These are phyloP conservation scores for Erythrolamprus reginae DNA, from an alignment of 2,113 vertebrate genomes.

Conservation along the genomic window DNA sequence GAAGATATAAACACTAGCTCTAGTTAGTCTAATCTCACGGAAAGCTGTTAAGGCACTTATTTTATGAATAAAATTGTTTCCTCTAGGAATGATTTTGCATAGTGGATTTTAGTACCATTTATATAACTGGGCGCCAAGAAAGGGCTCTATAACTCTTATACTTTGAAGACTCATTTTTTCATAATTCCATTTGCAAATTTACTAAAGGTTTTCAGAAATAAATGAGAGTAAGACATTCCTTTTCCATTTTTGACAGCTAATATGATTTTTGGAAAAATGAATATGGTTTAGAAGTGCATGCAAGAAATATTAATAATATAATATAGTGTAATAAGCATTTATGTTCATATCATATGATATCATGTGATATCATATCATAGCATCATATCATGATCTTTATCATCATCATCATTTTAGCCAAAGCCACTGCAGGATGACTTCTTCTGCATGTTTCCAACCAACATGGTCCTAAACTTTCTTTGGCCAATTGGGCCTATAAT, in stretches of 20 bases:
- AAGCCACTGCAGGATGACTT: neutral
- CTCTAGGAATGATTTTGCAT: constrained; percentile 41
- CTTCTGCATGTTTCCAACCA: neutral
- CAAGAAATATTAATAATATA: neutral
- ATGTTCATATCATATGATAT: neutral
- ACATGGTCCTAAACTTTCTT: neutral
- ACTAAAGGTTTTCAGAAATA: neutral
- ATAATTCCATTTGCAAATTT: neutral
- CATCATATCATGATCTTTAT: no score
- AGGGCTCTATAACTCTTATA: constrained; percentile 6
- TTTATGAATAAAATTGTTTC: constrained; percentile 2
- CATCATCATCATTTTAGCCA: neutral
- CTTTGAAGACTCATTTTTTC: neutral
- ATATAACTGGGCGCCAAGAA: constrained; percentile 26
- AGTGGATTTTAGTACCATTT: constrained; percentile 38
- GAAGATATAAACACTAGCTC: constrained; percentile 33
- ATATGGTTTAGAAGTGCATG: neutral
- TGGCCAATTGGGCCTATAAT: neutral
- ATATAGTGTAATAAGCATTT: neutral
- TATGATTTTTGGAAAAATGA: neutral
- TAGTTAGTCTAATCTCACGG: constrained; percentile 14
- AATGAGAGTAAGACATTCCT: neutral
- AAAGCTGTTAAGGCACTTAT: constrained; percentile 30
- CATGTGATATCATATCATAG: no score
- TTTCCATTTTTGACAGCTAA: constrained; percentile 15